phyloP scores from a whole-genome alignment of 2,113 vertebrate genomes.

The Percina caprodes region DNA sequence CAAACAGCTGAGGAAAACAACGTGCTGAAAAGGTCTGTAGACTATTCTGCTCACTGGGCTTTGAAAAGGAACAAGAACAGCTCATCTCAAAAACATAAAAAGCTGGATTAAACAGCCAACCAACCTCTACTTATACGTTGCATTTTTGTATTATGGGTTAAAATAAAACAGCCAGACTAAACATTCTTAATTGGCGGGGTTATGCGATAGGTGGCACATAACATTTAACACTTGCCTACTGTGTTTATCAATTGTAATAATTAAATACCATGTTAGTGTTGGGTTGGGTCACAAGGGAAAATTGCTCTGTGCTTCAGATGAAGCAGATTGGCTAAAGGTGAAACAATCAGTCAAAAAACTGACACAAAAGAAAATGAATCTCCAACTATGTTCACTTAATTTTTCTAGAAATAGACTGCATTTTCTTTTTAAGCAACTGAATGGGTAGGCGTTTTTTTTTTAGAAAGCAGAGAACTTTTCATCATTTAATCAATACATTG shows the following conservation, averaged over 20 bases:
- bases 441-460: background rate
- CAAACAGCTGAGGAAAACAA: conserved; percentile 69
- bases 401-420: background rate
- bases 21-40: conserved; percentile 60
- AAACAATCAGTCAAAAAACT: background rate
- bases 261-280: conserved; percentile 6
- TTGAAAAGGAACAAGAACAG: conserved; percentile 63
- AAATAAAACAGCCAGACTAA: conserved; percentile 48
- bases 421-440: background rate
- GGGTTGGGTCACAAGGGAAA: background rate
- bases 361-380: background rate
- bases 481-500: too few species aligned
- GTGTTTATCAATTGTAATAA: background rate
- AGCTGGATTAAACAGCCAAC: conserved; percentile 54
- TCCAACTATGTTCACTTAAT: background rate
- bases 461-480: background rate
- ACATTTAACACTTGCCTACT: conserved; percentile 1
- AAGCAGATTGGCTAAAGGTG: background rate
- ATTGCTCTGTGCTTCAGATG: background rate
- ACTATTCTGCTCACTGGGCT: conserved; percentile 52
- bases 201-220: background rate
- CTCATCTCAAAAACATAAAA: conserved; percentile 53
- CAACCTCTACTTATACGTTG: conserved; percentile 35
- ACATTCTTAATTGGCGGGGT: background rate
- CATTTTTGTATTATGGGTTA: conserved; percentile 36